Conservation (phyloP, 2,888 invertebrate genomes). For the Synanthedon vespiformis region DNA sequence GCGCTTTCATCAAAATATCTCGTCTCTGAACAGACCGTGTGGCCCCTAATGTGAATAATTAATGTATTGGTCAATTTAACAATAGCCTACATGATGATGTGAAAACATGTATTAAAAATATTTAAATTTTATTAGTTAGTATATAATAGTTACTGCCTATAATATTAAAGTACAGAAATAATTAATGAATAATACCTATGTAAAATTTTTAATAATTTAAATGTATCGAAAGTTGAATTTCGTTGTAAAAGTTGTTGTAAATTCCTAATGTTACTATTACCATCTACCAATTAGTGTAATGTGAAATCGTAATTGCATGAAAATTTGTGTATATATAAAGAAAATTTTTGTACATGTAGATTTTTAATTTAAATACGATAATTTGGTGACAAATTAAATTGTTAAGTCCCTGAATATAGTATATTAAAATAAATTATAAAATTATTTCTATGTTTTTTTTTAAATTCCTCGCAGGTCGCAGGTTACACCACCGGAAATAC, state of each 20-base stretch:
- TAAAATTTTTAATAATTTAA: slow-evolving; percentile 4
- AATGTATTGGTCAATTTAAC: too few species aligned
- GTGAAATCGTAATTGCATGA: slow-evolving; percentile 45
- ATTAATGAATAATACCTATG: neutral
- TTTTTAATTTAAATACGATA: slow-evolving; percentile 61
- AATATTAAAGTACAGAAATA: too few species aligned
- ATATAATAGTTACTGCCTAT: too few species aligned
- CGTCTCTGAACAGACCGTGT: too few species aligned
- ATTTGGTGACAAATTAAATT: slow-evolving; percentile 60
- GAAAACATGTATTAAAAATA: too few species aligned
- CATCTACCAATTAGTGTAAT: slow-evolving; percentile 49
- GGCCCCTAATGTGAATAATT: too few species aligned
- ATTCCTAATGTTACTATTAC: slow-evolving; percentile 33
- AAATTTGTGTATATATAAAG: slow-evolving; percentile 58
- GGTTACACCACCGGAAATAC: too few species aligned
- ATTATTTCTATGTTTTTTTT: too few species aligned
- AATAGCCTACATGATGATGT: too few species aligned
- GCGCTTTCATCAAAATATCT: too few species aligned
- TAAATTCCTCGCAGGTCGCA: too few species aligned
- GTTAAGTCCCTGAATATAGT: slow-evolving; percentile 65
- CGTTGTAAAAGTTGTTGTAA: slow-evolving; percentile 43
- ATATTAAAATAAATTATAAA: slow-evolving; percentile 16
- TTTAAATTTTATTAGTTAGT: too few species aligned
- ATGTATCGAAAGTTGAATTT: slow-evolving; percentile 13
- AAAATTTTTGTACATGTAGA: slow-evolving; percentile 67